phyloP scores from a whole-genome alignment of 2,888 invertebrate genomes.

The Callyntrura guangdongensis region DNA sequence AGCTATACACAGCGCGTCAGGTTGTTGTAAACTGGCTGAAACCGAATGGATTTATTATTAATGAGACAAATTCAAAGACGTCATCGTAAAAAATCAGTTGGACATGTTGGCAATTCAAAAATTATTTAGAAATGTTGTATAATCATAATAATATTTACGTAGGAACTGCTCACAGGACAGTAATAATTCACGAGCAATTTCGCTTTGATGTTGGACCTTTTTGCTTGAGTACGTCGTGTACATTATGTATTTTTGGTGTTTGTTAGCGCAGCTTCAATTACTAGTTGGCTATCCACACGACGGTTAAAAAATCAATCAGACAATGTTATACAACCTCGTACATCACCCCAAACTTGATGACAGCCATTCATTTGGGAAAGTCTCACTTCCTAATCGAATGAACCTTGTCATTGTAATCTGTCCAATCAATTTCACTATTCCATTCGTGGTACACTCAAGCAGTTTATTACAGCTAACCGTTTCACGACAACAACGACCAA shows the following conservation, averaged over 20 bases:
- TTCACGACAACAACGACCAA: background rate
- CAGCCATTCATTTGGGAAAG: conserved; percentile 69
- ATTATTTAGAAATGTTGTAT: background rate
- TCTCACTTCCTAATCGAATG: conserved; percentile 77
- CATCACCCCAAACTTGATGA: conserved; percentile 71
- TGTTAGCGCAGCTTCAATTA: conserved; percentile 24
- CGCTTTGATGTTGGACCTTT: conserved; percentile 26
- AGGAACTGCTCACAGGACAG: background rate
- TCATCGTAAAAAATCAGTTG: conserved; percentile 43
- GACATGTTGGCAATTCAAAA: conserved; percentile 38
- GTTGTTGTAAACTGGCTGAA: conserved; percentile 5
- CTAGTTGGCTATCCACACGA: conserved; percentile 17
- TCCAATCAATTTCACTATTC: conserved; percentile 70
- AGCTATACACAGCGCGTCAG: background rate
- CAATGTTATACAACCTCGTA: conserved; percentile 70
- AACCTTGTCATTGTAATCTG: conserved; percentile 75
- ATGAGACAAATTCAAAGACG: conserved; percentile 52
- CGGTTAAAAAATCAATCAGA: conserved; percentile 51
- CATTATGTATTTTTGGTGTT: conserved; percentile 15
- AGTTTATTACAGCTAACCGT: background rate
- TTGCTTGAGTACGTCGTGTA: background rate
- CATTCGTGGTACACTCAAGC: background rate
- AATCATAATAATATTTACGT: conserved; percentile 42
- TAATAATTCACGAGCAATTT: conserved; percentile 23
- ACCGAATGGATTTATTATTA: conserved; percentile 48